Percentiles rank a stretch among this genome's conserved stretches.
phyloP scores from a whole-genome alignment of 2,113 vertebrate genomes.

The Sprattus sprattus region DNA sequence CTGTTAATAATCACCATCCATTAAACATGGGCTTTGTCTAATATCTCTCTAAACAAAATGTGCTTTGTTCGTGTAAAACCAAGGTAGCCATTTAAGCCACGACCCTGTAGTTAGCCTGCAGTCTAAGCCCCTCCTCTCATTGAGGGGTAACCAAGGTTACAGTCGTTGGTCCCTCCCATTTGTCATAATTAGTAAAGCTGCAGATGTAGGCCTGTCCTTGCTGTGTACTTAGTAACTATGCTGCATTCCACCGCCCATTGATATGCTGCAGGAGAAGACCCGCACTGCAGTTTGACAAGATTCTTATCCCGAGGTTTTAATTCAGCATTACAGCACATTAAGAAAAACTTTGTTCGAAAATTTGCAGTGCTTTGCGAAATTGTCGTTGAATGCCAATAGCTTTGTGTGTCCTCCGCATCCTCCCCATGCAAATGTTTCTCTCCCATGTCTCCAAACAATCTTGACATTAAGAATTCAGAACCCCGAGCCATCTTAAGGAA shows the following conservation, averaged over 20 bases:
- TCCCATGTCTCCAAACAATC: not conserved
- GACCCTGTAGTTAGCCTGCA: not conserved
- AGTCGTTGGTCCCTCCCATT: not conserved
- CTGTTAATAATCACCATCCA: not conserved
- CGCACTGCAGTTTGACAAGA: not conserved
- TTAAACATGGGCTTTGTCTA: not conserved
- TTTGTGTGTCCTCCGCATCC: not conserved
- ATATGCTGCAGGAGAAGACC: constrained; percentile 5
- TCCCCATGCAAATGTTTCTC: not conserved
- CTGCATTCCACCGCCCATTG: not conserved
- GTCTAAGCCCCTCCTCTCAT: not conserved
- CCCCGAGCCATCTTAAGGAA: not conserved
- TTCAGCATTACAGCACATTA: not conserved
- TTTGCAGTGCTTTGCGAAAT: not conserved
- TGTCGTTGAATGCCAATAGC: not conserved
- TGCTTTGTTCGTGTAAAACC: not conserved
- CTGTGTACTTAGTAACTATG: not conserved
- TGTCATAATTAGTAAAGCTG: not conserved
- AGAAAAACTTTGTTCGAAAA: not conserved
- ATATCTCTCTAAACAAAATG: not conserved
- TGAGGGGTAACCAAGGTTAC: constrained; percentile 3
- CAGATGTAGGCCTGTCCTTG: not conserved
- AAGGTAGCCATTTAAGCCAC: not conserved
- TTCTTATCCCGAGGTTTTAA: constrained; percentile 9
- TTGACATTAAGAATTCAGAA: not conserved